Evolutionary conservation across 2,113 vertebrate genomes (phyloP).

Genomic region (Pithys albifrons): DNA sequence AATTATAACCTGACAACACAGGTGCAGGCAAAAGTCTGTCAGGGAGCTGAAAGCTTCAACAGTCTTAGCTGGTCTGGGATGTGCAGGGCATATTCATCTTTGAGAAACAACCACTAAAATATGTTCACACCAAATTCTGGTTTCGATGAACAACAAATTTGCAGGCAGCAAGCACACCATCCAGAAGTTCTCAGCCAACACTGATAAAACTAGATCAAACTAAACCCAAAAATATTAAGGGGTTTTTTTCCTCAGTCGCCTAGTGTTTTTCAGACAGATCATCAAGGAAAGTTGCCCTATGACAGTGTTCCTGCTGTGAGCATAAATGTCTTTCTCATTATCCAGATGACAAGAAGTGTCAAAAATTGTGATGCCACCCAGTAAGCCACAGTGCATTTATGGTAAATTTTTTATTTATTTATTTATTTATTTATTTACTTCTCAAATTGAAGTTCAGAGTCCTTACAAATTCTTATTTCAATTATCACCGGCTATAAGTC

Average conservation of each 20-base stretch:
- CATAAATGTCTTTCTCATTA: neutral
- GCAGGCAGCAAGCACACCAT: neutral
- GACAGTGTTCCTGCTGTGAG: neutral
- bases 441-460: neutral
- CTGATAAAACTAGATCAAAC: neutral
- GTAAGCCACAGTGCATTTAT: neutral
- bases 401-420: neutral
- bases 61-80: neutral
- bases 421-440: neutral
- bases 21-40: neutral
- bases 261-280: neutral
- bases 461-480: neutral
- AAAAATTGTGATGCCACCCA: neutral
- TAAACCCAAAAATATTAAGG: neutral
- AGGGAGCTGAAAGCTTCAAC: neutral
- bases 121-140: neutral
- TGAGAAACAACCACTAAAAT: neutral
- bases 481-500: neutral
- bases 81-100: neutral
- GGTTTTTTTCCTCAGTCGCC: neutral
- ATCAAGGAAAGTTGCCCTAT: neutral
- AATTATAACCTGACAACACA: neutral
- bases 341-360: neutral
- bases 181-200: neutral
- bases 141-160: neutral